Evolutionary conservation across 2,797 vertebrate species (phyloP), one percentile per base, ranked within the genome.

Genomic region (Perodicticus potto): DNA sequence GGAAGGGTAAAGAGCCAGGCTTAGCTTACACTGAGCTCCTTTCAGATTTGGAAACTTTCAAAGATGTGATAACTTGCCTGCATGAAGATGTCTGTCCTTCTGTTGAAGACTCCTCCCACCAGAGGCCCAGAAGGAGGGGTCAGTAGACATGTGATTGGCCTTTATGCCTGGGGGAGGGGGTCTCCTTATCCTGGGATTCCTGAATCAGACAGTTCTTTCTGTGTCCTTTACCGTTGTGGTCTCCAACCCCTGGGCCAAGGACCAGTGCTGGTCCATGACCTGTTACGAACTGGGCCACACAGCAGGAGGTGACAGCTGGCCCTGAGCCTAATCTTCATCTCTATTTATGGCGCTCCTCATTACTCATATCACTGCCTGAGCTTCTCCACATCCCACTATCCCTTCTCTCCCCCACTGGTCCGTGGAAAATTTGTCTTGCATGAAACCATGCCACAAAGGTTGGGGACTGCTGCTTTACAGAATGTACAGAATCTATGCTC

Each of bases 401-500:
- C 49, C 14, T 53, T 53, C 49, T 53, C 49, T 53, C 49, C 49
- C 14, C 3, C 14, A 53, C 49, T 16, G 49, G 3, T 16, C 49
- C 4, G 4, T 53, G 49, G 49, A 53, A 16, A 53, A 53, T 14
- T 53, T 53, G 13, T 53, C 13, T 53, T 53, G 13, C 49, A 53
- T 53, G 49, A 53, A 53, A 53, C 14, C 49, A 53, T 16, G 49
- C 49, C 14, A 53, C 49, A 53, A 53, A 13, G 49, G 49, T 4
- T 53, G 49, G 49, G 49, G 49, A 53, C 49, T 53, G 49, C 49
- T 53, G 49, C 74, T 20, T n/a, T 10, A 0, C 27, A 57, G 34
- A 10, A 1, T 2, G 3, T 0, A 3, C 61, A 3, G 37, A 0
- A 1, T 53, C 29, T 2, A 0, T 9, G 20, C 34, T 22, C 2